phyloP scores from a whole-genome alignment of 2,113 vertebrate genomes.

The Tetraodon nigroviridis region DNA sequence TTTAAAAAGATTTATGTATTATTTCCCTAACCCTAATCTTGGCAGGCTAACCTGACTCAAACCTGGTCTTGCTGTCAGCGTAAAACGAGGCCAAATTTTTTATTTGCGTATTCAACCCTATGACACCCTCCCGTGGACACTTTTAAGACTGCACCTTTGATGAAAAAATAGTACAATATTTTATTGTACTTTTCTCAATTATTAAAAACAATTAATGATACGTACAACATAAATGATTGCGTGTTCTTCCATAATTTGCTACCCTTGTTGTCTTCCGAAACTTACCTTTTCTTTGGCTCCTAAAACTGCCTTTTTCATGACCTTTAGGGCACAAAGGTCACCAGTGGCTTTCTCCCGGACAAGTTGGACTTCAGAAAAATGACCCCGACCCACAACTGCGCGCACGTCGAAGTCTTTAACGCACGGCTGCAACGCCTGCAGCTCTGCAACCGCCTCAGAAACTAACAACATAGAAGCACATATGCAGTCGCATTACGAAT shows the following conservation, averaged over 20 bases:
- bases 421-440: slow-evolving; percentile 82
- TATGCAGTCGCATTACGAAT: not conserved
- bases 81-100: slow-evolving; percentile 22
- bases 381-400: slow-evolving; percentile 84
- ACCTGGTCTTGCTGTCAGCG: slow-evolving; percentile 46
- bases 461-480: slow-evolving; percentile 69
- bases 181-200: too few relatives aligned
- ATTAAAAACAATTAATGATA: too few relatives aligned
- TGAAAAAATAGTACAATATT: not conserved
- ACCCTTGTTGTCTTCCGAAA: not conserved
- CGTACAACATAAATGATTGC: too few relatives aligned
- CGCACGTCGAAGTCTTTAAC: slow-evolving; percentile 85
- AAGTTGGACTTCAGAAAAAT: slow-evolving; percentile 88
- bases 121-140: slow-evolving; percentile 42
- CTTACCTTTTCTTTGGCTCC: slow-evolving; percentile 82
- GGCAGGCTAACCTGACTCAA: slow-evolving; percentile 2
- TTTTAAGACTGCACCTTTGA: slow-evolving; percentile 19
- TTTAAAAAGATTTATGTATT: too few relatives aligned
- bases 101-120: slow-evolving; percentile 10
- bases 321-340: slow-evolving; percentile 91
- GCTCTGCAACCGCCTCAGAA: slow-evolving; percentile 80
- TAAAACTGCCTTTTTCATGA: slow-evolving; percentile 86
- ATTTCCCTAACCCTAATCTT: too few relatives aligned
- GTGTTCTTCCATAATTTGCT: not conserved
- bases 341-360: slow-evolving; percentile 86